Evolutionary conservation across 2,113 vertebrate genomes (phyloP), one percentile per base, ranked within the genome.

Genomic region (Mirza zaza): DNA sequence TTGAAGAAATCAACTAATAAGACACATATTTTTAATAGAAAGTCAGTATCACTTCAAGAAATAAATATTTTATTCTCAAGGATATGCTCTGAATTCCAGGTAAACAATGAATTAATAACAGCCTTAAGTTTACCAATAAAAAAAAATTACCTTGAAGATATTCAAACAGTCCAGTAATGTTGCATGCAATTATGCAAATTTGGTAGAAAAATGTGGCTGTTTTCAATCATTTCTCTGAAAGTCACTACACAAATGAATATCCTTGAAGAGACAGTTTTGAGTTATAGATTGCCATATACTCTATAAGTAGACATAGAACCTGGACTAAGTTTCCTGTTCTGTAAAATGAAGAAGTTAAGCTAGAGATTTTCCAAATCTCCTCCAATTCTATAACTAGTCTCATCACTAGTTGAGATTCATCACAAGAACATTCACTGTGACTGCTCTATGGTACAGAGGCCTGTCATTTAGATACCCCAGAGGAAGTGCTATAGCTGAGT

Each of bases 41-140:
- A 95, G 79, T 59, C 25, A 87, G 12, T 81, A 88, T 42, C 73
- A 79, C 61, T 95, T 61, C 3, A 82, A 96, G 6, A 68, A 97
- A 96, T 95, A 95, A 59, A 50, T 85, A 87, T 67, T 90, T 90
- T 79, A 57, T 91, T 97, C 86, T 96, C 73, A 94, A 97, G 17
- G 68, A 88, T 4, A 67, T 93, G 79, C 11, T 71, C 27, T 48
- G 42, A 84, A 98, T 76, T 83, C 70, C 42, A 97, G 89, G 68
- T 84, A 6, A 98, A 14, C 0, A 98, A 98, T 97, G 84, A 89
- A 79, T 97, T 97, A 93, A 85, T 23, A 86, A 32, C 55, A 97
- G 94, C 92, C 85, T 86, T 97, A 97, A 97, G 13, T 75, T 96
- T 91, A 88, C 25, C 83, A 91, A 79, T 55, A 45, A n/a, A 59